Evolutionary conservation across 2,888 invertebrate genomes (phyloP), one percentile per base, ranked within the genome.

Genomic region (Gastracanthus pulcherrimus): DNA sequence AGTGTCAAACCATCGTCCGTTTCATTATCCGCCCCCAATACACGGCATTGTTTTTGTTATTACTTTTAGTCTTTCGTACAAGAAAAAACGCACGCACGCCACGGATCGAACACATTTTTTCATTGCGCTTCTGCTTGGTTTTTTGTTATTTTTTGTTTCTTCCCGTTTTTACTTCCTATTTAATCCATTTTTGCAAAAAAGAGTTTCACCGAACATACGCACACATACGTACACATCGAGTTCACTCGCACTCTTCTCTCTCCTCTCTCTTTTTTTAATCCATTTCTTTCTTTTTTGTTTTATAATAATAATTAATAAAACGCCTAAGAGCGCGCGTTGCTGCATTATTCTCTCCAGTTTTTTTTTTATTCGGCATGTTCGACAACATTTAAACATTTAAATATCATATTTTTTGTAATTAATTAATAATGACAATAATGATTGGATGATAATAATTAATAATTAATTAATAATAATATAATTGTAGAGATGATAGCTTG

Each of bases 301-400:
- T 26, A 62, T 62, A 62, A 62, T 62, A 36, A 62, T 62, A n/a
- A 62, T 36, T 78, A 70, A 82, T 82, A 66, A 82, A 76, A 82
- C 79, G 70, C 58, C 72, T 75, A 66, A 82, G 64, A 74, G 75
- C 79, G 77, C 70, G 29, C 60, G 64, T 55, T 76, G 26, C 34
- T 79, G 79, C 62, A 58, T 38, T 79, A 66, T 38, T 78, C 38
- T 72, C 62, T 80, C 62, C 82, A 58, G 67, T 80, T 80, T 71
- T 36, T 67, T 45, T 29, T 45, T 41, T 45, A 45, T 31, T 80
- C 72, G 48, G 60, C 60, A 76, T 82, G 72, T 76, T 81, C 64
- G 81, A 81, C 80, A 79, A 81, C 83, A 83, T 83, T 81, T 81
- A 81, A 90, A 90, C 90, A 91, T 91, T 91, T 90, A 90, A 90